phyloP scores from a whole-genome alignment of 92 coral and sea anemone species.

The Porites evermanni region DNA sequence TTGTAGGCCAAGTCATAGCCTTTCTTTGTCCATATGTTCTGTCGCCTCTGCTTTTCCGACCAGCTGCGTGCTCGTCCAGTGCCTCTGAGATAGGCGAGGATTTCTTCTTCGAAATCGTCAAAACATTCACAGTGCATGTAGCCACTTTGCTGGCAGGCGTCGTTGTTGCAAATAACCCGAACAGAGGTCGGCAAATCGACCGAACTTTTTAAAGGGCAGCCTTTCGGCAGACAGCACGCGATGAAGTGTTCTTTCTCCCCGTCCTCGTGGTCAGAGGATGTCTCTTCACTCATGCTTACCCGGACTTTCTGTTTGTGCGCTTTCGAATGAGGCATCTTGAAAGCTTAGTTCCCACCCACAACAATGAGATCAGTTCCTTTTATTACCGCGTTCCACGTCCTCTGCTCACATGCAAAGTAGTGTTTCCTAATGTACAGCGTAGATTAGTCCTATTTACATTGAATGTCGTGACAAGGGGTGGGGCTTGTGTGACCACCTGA shows the following conservation, averaged over 20 bases:
- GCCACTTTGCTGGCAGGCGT: constrained; percentile 84
- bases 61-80: constrained; percentile 99
- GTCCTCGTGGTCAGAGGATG: constrained; percentile 79
- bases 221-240: constrained; percentile 95
- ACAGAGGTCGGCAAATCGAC: constrained; percentile 84
- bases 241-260: constrained; percentile 73
- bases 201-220: constrained; percentile 87
- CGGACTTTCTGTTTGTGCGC: constrained; percentile 88
- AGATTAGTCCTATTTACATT: constrained; percentile 68
- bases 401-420: constrained; percentile 60
- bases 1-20: constrained; percentile 98
- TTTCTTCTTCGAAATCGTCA: constrained; percentile 95
- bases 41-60: constrained; percentile 98
- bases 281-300: constrained; percentile 84
- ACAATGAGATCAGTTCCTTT: constrained; percentile 75
- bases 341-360: constrained; percentile 49
- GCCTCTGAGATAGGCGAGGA: constrained; percentile 88
- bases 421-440: constrained; percentile 54
- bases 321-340: constrained; percentile 93
- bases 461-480: constrained; percentile 80
- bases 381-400: constrained; percentile 59
- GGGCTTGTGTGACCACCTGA: constrained; percentile 82
- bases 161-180: constrained; percentile 97
- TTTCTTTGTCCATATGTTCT: constrained; percentile 99
- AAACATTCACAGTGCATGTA: constrained; percentile 97